Evolutionary conservation across 2,888 invertebrate genomes (phyloP), one percentile per base, ranked within the genome.

Genomic region (Nephrotoma flavescens): DNA sequence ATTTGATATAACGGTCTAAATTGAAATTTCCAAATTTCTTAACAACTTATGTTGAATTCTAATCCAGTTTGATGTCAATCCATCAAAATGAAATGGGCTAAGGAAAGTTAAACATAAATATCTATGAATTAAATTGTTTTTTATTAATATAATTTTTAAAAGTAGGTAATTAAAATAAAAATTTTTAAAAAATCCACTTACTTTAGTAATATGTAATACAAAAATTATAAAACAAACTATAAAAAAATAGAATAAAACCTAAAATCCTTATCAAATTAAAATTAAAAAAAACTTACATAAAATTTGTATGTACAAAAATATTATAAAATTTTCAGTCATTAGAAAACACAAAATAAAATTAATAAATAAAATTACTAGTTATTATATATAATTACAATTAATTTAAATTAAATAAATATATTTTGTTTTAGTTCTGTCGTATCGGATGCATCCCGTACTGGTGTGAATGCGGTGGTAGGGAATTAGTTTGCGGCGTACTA

Each of bases 361-460:
- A 71, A 71, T 71, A 71, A 71, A 71, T 71, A 71, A 11, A 31
- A 71, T 57, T 71, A 71, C 71, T 71, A 71, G 19, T 71, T 71
- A 71, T 71, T 31, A 31, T 31, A 31, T 31, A 31, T 31, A 31
- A 31, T 31, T 31, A 71, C 31, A 71, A 71, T 71, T 71, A 71
- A 71, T 71, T 71, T 71, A 71, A 71, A 71, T 42, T 84, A 84
- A 42, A 84, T 84, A 84, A 42, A 42, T 84, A 84, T 42, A 57
- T 86, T 86, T 15, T 86, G 83, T 31, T 1, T 87, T 88, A 89
- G 86, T 88, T 89, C 86, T 89, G 90, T 88, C 91, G 89, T 88
- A 91, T 89, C 12, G 91, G 90, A 89, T 91, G 87, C 90, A 92
- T 91, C 86, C 90, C 90, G 85, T 91, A 91, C 86, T 88, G 88